phyloP scores from a whole-genome alignment of 1,140 invertebrate species.

The Tetragnatha versicolor region DNA sequence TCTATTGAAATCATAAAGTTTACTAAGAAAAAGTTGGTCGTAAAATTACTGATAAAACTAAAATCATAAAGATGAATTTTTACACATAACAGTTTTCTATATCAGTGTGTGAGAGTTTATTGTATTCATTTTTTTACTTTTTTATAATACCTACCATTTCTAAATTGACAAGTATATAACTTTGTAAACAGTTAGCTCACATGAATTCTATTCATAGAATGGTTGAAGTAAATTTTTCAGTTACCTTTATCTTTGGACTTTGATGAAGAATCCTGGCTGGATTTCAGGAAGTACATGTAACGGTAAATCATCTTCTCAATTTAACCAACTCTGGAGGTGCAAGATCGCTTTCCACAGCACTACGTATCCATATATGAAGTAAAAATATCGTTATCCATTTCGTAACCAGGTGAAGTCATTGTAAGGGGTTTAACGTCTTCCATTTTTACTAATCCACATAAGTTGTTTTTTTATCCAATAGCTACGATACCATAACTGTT shows the following conservation, averaged over 20 bases:
- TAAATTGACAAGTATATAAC: not conserved
- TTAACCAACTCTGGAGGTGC: too few relatives aligned
- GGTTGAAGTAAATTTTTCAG: not conserved
- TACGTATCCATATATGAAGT: too few relatives aligned
- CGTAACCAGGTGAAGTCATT: too few relatives aligned
- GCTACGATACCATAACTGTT: too few relatives aligned
- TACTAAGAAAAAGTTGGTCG: too few relatives aligned
- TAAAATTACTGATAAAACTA: too few relatives aligned
- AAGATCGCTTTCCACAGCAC: not conserved
- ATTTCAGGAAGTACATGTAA: conserved; percentile 50
- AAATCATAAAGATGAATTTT: not conserved
- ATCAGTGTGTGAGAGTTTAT: not conserved
- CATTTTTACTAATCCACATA: too few relatives aligned
- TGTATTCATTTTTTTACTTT: not conserved
- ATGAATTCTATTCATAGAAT: not conserved
- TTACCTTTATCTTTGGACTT: conserved; percentile 38
- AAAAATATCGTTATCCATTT: too few relatives aligned
- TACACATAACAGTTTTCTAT: not conserved
- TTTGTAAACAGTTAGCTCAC: not conserved
- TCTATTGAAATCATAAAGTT: too few relatives aligned
- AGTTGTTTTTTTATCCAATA: too few relatives aligned
- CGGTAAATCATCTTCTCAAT: conserved; percentile 39
- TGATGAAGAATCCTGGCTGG: conserved; percentile 6
- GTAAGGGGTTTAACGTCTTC: too few relatives aligned
- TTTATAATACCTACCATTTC: not conserved